Evolutionary conservation across 2,888 invertebrate genomes (phyloP).

Genomic region (Thereva nobilitata): DNA sequence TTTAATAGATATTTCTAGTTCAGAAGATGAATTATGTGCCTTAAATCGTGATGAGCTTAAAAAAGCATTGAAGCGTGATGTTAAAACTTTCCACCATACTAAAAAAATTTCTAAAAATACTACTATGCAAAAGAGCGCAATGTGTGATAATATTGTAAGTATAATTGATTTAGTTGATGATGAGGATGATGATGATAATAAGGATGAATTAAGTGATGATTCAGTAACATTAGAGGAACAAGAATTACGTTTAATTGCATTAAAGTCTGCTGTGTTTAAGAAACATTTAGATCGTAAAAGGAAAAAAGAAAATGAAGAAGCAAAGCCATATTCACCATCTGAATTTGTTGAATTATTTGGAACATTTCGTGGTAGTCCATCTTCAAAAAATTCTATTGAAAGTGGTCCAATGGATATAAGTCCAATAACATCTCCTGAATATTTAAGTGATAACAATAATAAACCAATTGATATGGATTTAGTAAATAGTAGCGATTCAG

Average conservation of each 20-base stretch:
- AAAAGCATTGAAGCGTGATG: constrained; percentile 46
- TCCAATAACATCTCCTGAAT: constrained; percentile 53
- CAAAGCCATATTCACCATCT: constrained; percentile 56
- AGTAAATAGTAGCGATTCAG: constrained; percentile 54
- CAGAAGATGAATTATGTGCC: constrained; percentile 42
- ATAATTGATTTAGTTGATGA: constrained; percentile 5
- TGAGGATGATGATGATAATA: constrained; percentile 7
- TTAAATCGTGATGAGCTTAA: constrained; percentile 51
- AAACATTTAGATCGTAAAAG: constrained; percentile 55
- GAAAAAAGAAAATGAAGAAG: constrained; percentile 50
- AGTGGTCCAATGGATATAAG: constrained; percentile 52
- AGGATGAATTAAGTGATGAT: constrained; percentile 35
- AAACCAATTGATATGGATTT: constrained; percentile 57
- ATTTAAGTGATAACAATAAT: constrained; percentile 6
- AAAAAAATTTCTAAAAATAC: too few species aligned
- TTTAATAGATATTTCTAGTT: not conserved
- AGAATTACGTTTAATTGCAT: constrained; percentile 54
- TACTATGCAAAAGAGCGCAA: too few species aligned
- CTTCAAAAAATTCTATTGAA: constrained; percentile 47
- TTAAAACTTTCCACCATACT: not conserved
- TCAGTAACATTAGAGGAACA: constrained; percentile 47
- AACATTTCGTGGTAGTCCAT: constrained; percentile 42
- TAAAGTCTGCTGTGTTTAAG: constrained; percentile 55
- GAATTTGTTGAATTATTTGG: constrained; percentile 53
- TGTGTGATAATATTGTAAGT: not conserved